Conservation (phyloP, 2,113 vertebrate species). For the Pterocles orientalis region DNA sequence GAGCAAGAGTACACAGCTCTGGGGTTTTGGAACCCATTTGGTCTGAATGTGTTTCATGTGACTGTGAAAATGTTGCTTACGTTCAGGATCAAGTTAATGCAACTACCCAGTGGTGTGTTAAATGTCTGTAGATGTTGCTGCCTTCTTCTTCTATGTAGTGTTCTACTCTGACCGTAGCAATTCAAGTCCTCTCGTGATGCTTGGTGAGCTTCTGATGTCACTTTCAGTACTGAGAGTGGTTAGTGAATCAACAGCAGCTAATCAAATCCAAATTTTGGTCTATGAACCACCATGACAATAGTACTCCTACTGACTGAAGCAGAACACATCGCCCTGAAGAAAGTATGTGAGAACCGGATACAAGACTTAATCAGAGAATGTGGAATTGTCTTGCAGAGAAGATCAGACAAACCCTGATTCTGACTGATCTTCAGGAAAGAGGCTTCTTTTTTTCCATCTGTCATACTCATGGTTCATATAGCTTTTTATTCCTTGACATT, state of each 20-base stretch:
- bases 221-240: neutral
- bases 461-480: neutral
- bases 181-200: neutral
- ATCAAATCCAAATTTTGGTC: conserved; percentile 41
- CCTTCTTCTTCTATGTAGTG: neutral
- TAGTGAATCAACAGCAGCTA: conserved; percentile 46
- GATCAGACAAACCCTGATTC: conserved; percentile 35
- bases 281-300: neutral
- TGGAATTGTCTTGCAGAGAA: conserved; percentile 24
- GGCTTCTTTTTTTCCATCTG: neutral
- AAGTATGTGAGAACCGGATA: conserved; percentile 33
- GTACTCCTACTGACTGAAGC: neutral
- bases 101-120: neutral
- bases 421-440: conserved; percentile 24
- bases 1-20: neutral
- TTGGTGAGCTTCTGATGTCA: conserved; percentile 7
- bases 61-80: neutral
- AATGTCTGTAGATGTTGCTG: neutral
- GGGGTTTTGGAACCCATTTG: neutral
- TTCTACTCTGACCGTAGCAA: no score
- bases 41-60: neutral
- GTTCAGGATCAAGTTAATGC: neutral
- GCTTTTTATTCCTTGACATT: neutral
- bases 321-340: neutral
- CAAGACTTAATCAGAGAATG: neutral